Evolutionary conservation across 2,888 invertebrate species (phyloP), one percentile per base, ranked within the genome.

Genomic region (Netelia fuscicornis): DNA sequence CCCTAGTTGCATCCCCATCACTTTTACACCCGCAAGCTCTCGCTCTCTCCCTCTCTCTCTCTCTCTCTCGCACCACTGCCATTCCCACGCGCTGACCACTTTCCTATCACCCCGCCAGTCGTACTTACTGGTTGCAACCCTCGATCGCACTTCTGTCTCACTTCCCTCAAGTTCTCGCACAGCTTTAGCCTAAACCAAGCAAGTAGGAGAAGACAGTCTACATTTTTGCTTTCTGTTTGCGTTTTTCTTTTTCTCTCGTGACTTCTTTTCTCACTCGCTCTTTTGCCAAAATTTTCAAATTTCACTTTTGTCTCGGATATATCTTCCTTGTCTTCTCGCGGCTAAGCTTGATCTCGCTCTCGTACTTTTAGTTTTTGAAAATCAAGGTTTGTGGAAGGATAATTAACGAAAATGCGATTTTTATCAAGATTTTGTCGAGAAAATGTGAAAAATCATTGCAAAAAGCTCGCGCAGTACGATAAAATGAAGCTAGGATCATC

Each of bases 91-190:
- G 30, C 30, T 30, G 30, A 30, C 30, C 30, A 30, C 30, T 30
- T 30, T 30, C 30, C 30, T 30, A 30, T 30, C 30, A 0, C 30
- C 30, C 30, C 30, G 30, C 30, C 30, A 30, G 30, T 5, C 30
- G 30, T 30, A 30, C 30, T 30, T 30, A 30, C 30, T 30, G 5
- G 30, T 30, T 30, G 5, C 30, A 30, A 30, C 13, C 54, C 62
- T 37, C 25, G 25, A 23, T 60, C 37, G 9, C 68, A 25, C 62
- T 78, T 5, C 68, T 48, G 56, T 77, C 81, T 81, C 68, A 75
- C 77, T 75, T 74, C 58, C 72, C 67, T 77, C 76, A 77, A 84
- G 78, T 81, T 84, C 84, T 77, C 77, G 74, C 65, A 68, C 70
- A 71, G 42, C 80, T 76, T 72, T 72, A 64, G 70, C 67, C 71